Evolutionary conservation across 1,140 invertebrate species (phyloP), one percentile per base, ranked within the genome.

Genomic region (Ephestia elutella): DNA sequence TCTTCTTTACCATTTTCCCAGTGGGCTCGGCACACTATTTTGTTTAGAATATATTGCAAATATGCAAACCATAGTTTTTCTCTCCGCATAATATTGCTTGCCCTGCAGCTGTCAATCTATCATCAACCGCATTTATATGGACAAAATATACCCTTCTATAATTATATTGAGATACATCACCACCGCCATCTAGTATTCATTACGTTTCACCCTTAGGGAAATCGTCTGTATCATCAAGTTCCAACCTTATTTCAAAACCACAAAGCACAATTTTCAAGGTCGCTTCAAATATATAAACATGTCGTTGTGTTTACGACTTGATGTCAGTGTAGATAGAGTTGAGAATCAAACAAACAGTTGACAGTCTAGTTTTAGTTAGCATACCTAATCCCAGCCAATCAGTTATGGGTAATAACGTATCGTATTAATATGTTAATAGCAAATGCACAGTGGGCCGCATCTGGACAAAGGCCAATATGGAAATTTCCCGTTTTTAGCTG

Each of bases 361-460:
- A 44, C 60, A 57, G 60, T 56, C 57, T 57, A 62, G 60, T 54
- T 13, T 21, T 11, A 53, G 50, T 20, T 56, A 44, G 38, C 38
- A 44, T 44, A 44, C 13, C 57, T 59, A 54, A 59, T 44, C 57
- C 35, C 15, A 15, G 35, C 15, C 51, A 50, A 65, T 59, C 60
- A 60, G 38, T 62, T 57, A 57, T 32, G 17, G 30, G 25, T 66
- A 60, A 67, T 63, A 62, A 59, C 65, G 56, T 51, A 25, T 57
- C 59, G 56, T 57, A 67, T 67, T 67, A 61, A 61, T 67, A 67
- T 67, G 65, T 56, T 67, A 67, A 67, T 60, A 10, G 49, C 50
- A 5, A 10, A 44, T 19, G 59, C 62, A 61, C 62, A 63, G 56
- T 64, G 62, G 32, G 32, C 32, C 38, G 18, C 38, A 15, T 10